These are phyloP conservation scores for Acanthococcus lagerstroemiae DNA, from an alignment of 2,888 invertebrate species.

Conservation along the genomic window DNA sequence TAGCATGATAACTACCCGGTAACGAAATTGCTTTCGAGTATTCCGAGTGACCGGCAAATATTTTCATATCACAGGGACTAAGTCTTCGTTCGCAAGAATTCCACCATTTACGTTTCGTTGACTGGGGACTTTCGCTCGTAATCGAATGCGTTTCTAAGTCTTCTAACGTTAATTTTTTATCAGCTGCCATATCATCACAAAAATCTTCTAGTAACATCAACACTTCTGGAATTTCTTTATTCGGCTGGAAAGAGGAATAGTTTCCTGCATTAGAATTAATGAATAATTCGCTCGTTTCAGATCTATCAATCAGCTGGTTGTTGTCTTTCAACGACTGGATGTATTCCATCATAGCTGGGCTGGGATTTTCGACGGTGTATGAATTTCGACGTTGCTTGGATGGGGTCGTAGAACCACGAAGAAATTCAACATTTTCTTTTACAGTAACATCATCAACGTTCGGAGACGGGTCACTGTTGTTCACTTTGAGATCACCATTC, in stretches of 20 bases:
- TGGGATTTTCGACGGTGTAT: slow-evolving; percentile 37
- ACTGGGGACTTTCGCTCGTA: not conserved
- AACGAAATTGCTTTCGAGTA: not conserved
- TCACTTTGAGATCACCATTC: not conserved
- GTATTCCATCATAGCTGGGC: slow-evolving; percentile 36
- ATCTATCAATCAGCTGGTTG: too few relatives aligned
- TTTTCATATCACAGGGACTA: not conserved
- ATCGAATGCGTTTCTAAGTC: not conserved
- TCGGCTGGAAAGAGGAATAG: too few relatives aligned
- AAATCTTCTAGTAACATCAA: too few relatives aligned
- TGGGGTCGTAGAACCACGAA: slow-evolving; percentile 3
- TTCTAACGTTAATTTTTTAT: not conserved
- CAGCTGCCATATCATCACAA: not conserved
- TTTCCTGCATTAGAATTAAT: too few relatives aligned
- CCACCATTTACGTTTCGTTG: not conserved
- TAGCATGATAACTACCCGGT: not conserved
- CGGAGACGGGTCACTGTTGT: not conserved
- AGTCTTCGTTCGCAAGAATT: not conserved
- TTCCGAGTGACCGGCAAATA: not conserved
- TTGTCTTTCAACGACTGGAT: slow-evolving; percentile 7
- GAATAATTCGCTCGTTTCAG: too few relatives aligned
- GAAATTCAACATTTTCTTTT: not conserved
- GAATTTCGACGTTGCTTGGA: slow-evolving; percentile 36
- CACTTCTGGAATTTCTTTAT: too few relatives aligned
- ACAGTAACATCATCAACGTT: not conserved